These are phyloP conservation scores for Lagopus muta DNA, from an alignment of 2,113 vertebrate species.

Conservation along the genomic window DNA sequence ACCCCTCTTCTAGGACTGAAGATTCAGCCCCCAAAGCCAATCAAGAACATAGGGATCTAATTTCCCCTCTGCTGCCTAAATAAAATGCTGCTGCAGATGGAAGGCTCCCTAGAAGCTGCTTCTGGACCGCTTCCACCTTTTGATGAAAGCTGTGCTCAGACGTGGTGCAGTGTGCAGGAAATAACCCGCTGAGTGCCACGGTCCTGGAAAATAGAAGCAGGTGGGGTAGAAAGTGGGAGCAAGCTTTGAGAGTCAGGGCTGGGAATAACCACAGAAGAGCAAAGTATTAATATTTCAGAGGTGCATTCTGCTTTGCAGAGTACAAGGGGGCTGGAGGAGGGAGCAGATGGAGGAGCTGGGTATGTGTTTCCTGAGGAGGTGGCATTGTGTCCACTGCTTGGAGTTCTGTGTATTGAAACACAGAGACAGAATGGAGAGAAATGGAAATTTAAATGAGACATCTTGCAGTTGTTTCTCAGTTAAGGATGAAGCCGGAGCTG, in stretches of 20 bases:
- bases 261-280: neutral
- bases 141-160: constrained; percentile 54
- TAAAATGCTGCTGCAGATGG: constrained; percentile 62
- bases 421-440: neutral
- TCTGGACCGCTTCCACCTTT: constrained; percentile 59
- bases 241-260: neutral
- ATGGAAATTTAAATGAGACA: neutral
- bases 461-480: neutral
- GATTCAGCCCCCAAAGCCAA: constrained; percentile 42
- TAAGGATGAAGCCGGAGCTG: constrained; percentile 8
- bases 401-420: constrained; percentile 48
- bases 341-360: constrained; percentile 57
- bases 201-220: neutral
- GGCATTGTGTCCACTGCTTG: constrained; percentile 23
- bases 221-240: neutral
- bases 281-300: constrained; percentile 57
- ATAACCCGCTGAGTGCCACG: neutral
- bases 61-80: constrained; percentile 64
- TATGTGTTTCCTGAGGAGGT: constrained; percentile 22
- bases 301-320: constrained; percentile 34
- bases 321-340: constrained; percentile 1
- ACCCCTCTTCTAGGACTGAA: constrained; percentile 31
- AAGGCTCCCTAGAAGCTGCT: constrained; percentile 63
- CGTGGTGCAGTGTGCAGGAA: neutral
- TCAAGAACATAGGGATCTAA: constrained; percentile 43